These are phyloP conservation scores for Cassiopea xamachana DNA, from an alignment of 30 jellyfish, hydroid and myxozoan species.

Conservation along the genomic window DNA sequence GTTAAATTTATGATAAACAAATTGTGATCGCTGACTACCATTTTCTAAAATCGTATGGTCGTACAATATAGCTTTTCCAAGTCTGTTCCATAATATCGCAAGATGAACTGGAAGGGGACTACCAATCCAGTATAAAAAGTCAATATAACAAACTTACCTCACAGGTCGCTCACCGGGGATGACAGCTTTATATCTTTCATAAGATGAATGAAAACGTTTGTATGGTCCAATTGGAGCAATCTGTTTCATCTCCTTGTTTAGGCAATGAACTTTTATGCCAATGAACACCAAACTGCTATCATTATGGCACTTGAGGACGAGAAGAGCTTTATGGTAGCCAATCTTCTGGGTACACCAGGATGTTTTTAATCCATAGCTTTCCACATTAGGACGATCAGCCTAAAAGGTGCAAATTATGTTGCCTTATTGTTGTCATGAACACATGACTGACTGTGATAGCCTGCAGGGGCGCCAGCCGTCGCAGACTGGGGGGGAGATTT, in stretches of 20 bases:
- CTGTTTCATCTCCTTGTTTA: constrained; percentile 5
- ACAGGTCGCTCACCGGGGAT: not conserved
- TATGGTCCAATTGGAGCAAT: constrained; percentile 14
- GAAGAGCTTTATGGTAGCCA: not conserved
- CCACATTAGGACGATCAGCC: not conserved
- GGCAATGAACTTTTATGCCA: not conserved
- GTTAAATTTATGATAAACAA: too few species aligned
- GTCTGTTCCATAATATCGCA: not conserved
- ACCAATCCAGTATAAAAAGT: not conserved
- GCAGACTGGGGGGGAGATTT: too few species aligned
- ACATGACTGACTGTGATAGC: too few species aligned
- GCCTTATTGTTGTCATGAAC: not conserved
- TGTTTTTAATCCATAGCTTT: not conserved
- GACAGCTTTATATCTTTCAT: not conserved
- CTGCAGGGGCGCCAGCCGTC: too few species aligned
- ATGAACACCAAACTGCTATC: not conserved
- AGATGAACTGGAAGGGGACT: not conserved
- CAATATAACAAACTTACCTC: not conserved
- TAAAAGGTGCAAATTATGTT: not conserved
- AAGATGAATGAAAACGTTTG: not conserved
- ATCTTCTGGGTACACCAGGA: not conserved
- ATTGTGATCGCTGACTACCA: too few species aligned
- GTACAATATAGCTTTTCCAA: not conserved
- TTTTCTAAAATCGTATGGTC: too few species aligned
- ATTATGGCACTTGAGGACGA: not conserved